Percentiles rank a stretch among this genome's conserved stretches.
phyloP scores from a whole-genome alignment of 1,140 invertebrate genomes.

The Anadara kagoshimensis region DNA sequence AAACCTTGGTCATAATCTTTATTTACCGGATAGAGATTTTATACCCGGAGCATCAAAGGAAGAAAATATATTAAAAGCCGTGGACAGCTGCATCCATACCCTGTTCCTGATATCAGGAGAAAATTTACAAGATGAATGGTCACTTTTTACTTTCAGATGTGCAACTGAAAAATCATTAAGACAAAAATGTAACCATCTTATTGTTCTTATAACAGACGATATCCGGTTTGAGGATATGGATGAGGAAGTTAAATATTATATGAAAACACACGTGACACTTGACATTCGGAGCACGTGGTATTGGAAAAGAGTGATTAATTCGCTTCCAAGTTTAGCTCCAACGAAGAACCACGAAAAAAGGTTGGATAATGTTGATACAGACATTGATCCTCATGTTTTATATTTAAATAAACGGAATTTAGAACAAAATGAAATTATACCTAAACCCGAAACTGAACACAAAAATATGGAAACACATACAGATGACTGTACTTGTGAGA shows the following conservation, averaged over 20 bases:
- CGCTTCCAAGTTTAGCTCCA: conserved; percentile 18
- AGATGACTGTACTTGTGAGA: no score
- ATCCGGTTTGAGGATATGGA: conserved; percentile 31
- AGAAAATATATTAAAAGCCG: conserved; percentile 57
- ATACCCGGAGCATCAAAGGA: conserved; percentile 53
- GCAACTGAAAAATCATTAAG: conserved; percentile 50
- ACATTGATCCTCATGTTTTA: no score
- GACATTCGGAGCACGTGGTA: conserved; percentile 41
- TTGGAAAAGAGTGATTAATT: conserved; percentile 39
- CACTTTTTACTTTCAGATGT: conserved; percentile 52
- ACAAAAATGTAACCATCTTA: conserved; percentile 46
- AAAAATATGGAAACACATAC: no score
- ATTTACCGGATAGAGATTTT: conserved; percentile 55
- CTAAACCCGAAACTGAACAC: no score
- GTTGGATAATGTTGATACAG: no score
- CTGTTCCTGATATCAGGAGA: conserved; percentile 49
- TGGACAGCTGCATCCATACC: conserved; percentile 39
- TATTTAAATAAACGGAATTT: no score
- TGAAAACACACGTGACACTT: conserved; percentile 46
- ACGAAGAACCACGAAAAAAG: no score
- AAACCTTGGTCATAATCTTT: conserved; percentile 38
- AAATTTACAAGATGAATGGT: conserved; percentile 54
- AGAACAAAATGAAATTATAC: no score
- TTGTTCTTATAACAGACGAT: conserved; percentile 39
- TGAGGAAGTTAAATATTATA: conserved; percentile 43